A percentile compares a stretch with the other conserved stretches of the same genome.
Conservation (phyloP, 2,797 vertebrate species). For the Pteronotus mesoamericanus region DNA sequence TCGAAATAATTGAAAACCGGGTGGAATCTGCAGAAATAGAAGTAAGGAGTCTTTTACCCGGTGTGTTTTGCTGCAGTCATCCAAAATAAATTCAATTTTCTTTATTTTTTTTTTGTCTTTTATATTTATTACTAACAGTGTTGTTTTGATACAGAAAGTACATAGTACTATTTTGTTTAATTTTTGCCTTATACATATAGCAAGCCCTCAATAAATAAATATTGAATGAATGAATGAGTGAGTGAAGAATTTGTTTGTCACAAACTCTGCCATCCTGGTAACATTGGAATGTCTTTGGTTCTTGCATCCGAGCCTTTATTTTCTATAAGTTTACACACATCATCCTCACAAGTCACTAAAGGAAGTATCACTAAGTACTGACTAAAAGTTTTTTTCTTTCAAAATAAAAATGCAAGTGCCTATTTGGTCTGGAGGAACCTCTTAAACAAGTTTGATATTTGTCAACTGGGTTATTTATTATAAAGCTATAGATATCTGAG, state of each 20-base stretch:
- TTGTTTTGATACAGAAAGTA: slow-evolving; percentile 66
- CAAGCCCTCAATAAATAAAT: slow-evolving; percentile 73
- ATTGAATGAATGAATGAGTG: slow-evolving; percentile 75
- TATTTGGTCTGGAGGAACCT: background rate
- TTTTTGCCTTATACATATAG: slow-evolving; percentile 61
- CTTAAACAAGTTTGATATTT: slow-evolving; percentile 19
- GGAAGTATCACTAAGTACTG: background rate
- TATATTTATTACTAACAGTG: slow-evolving; percentile 67
- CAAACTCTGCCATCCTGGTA: slow-evolving; percentile 49
- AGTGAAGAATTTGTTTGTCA: slow-evolving; percentile 71
- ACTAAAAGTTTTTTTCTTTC: background rate
- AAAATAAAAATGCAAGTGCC: background rate
- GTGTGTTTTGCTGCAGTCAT: slow-evolving; percentile 76
- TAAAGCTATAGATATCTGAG: background rate
- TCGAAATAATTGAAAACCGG: slow-evolving; percentile 88
- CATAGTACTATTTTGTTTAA: slow-evolving; percentile 64
- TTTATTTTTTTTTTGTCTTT: slow-evolving; percentile 55
- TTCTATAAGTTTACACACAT: slow-evolving; percentile 28
- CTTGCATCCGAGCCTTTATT: slow-evolving; percentile 48
- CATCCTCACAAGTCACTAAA: slow-evolving; percentile 55
- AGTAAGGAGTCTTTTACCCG: slow-evolving; percentile 84
- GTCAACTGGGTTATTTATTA: slow-evolving; percentile 9
- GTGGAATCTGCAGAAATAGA: slow-evolving; percentile 87
- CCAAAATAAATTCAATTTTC: slow-evolving; percentile 73
- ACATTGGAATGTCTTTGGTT: slow-evolving; percentile 52